Evolutionary conservation across 1,140 invertebrate genomes (phyloP), one percentile per base, ranked within the genome.

Genomic region (Neodiprion virginianus): DNA sequence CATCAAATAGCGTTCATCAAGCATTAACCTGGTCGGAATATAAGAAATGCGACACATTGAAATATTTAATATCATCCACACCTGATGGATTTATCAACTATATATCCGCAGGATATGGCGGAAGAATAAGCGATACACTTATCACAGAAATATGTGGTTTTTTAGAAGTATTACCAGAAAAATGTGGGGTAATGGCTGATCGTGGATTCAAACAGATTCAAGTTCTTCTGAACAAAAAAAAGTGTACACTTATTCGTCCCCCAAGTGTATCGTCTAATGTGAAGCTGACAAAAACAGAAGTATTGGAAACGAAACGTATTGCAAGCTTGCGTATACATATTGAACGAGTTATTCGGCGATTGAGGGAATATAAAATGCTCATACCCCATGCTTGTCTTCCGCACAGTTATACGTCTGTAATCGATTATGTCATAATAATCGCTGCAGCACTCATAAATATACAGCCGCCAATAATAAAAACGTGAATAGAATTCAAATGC

Each of bases 51-150:
- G 87, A 89, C 74, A 86, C 83, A 47, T 74, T 83, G 8, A 87
- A 88, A 78, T 88, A 87, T 80, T 81, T 87, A 65, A 80, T 89
- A 72, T 82, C 81, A 1, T 80, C 76, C 70, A 88, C 86, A 28
- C 84, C 86, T 17, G 82, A 89, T 81, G 86, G 87, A 7, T 77
- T 86, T 3, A 79, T 88, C 9, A 86, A 82, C 77, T 88, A 79
- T 78, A 78, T 88, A 28, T 88, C 86, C 23, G 67, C 75, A 40
- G 87, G 86, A 8, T 87, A 77, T 80, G 82, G 85, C 17, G 86
- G 87, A n/a, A 79, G 85, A 76, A 78, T 77, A 21, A 81, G 79
- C 47, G 85, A 88, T 78, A 77, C 79, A 7, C 67, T 73, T 28
- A 77, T 87, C 53, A 75, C 85, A 12, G 74, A 87, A 82, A 77